Base-by-base conservation (phyloP, 2,113 vertebrate species). In the Macquaria ambigua region DNA sequence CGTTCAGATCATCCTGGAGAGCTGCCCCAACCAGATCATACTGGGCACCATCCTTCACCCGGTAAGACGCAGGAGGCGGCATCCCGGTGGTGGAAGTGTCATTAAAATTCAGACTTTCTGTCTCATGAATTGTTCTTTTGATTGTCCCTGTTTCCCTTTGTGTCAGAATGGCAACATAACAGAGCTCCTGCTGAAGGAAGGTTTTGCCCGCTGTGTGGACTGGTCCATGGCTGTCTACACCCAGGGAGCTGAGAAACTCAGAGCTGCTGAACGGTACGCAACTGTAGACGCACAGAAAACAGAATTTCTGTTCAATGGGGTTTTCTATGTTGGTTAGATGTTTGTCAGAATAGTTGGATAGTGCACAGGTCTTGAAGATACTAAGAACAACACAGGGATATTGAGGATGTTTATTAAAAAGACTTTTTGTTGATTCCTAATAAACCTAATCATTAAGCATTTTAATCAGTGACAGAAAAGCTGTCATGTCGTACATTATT, bases 161-260 rank as follows among this genome's bases (percentile, higher is more conserved):
- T 89, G 2, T 0, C 91, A 99, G 98, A 99, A 99, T 0, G 98
- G 98, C 18, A 99, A 99, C 93, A 99, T 99, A 87, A 99, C 97
- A 0, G 98, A 99, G 87, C 95, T 99, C 37, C 92, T 99, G 84
- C 93, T 99, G 92, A 97, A 96, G 92, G 98, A 99, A 91, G 98
- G 98, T 10, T 99, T 99, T 46, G 98, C 98, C 1, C 98, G 98
- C 80, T 99, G 98, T 0, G 98, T 99, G 23, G 98, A 99, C 93
- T 99, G 98, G 98, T 99, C 98, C 25, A 99, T 99, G 84, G 98
- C 98, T 0, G 97, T 99, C 52, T 99, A 99, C 87, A 98, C 97
- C 6, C 97, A 97, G 5, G 98, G 98, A 0, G 97, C 98, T 0
- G 98, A 99, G 86, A 99, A 99, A 86, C 97, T 99, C 79, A 84